Conservation (phyloP, 2,888 invertebrate species). For the Cosmorhoe ocellata region DNA sequence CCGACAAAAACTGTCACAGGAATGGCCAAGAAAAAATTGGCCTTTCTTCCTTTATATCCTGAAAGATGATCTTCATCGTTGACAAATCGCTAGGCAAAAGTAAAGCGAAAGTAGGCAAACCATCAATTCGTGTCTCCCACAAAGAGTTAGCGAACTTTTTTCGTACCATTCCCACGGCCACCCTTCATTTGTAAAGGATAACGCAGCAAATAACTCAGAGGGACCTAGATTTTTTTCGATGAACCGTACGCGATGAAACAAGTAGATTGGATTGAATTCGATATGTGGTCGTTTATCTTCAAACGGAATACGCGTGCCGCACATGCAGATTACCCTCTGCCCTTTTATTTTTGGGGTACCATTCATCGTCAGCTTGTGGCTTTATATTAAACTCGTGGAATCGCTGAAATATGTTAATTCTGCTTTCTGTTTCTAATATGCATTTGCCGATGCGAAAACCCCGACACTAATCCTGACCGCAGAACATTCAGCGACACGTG, state of each 20-base stretch:
- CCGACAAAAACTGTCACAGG: background rate
- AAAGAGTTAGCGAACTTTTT: slow-evolving; percentile 10
- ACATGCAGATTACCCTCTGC: slow-evolving; percentile 24
- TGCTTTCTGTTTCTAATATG: slow-evolving; percentile 3
- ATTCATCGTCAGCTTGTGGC: slow-evolving; percentile 15
- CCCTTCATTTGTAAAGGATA: slow-evolving; percentile 23
- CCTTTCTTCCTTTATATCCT: background rate
- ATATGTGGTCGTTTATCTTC: slow-evolving; percentile 60
- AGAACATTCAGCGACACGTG: slow-evolving; percentile 3
- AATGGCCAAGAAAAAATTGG: background rate
- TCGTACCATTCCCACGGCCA: background rate
- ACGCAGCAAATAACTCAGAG: slow-evolving; percentile 20
- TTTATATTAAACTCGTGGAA: slow-evolving; percentile 20
- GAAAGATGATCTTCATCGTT: background rate
- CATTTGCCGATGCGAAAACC: background rate
- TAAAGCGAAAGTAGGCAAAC: background rate
- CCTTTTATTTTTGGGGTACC: slow-evolving; percentile 21
- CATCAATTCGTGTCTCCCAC: slow-evolving; percentile 6
- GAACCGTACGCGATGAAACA: slow-evolving; percentile 26
- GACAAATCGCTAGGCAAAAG: background rate
- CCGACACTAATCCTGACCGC: slow-evolving; percentile 3
- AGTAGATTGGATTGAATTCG: slow-evolving; percentile 33
- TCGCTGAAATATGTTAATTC: slow-evolving; percentile 16
- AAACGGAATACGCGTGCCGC: slow-evolving; percentile 49
- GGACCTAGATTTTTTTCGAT: slow-evolving; percentile 22